Evolutionary conservation across 2,797 vertebrate species (phyloP).

Genomic region (Cephalopachus bancanus): DNA sequence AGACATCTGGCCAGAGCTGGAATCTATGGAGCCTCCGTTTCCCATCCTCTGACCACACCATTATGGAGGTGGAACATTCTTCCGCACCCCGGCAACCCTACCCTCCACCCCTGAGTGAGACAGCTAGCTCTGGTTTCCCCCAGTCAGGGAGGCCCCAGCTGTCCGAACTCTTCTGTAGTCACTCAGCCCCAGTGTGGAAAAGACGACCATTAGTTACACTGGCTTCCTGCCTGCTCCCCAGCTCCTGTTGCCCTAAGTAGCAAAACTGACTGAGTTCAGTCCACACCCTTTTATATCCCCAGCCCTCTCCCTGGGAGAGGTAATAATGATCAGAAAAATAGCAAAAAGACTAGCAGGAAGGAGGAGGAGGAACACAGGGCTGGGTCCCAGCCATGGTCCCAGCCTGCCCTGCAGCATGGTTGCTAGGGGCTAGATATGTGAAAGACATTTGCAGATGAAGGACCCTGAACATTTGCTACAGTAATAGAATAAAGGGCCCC

Average conservation of each 20-base stretch:
- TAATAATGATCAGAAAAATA: slow-evolving; percentile 30
- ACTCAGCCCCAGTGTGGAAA: not conserved
- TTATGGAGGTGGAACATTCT: not conserved
- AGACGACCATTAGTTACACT: not conserved
- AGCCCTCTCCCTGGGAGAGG: not conserved
- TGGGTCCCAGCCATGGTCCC: not conserved
- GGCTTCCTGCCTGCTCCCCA: not conserved
- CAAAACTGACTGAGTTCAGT: not conserved
- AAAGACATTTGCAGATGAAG: not conserved
- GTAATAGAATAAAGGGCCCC: not conserved
- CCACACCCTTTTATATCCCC: not conserved
- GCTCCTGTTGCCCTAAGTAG: not conserved
- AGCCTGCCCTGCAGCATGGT: not conserved
- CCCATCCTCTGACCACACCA: not conserved
- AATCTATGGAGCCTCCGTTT: not conserved
- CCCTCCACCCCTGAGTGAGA: accelerated
- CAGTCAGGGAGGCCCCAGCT: too few species aligned
- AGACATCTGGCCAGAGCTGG: not conserved
- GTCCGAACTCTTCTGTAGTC: not conserved
- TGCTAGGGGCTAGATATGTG: not conserved
- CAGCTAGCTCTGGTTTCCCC: not conserved
- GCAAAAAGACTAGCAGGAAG: not conserved
- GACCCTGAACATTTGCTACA: not conserved
- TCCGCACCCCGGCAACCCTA: not conserved
- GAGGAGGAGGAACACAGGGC: not conserved